These are phyloP conservation scores for Aplocera efformata DNA, from an alignment of 2,888 invertebrate species.

Conservation along the genomic window DNA sequence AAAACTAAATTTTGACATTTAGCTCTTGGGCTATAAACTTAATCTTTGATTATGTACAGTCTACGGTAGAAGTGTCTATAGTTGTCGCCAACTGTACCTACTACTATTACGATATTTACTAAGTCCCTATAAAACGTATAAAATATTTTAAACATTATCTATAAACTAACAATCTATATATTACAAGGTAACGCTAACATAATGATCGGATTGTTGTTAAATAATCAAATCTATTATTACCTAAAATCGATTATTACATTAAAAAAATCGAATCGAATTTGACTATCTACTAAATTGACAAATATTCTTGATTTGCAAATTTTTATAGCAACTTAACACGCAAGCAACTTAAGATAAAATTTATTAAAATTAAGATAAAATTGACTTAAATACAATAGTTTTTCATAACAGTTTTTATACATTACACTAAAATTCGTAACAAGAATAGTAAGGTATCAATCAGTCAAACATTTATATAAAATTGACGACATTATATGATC, in stretches of 20 bases:
- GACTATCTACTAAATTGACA: constrained; percentile 21
- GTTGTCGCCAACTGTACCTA: constrained; percentile 19
- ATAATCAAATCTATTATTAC: not conserved
- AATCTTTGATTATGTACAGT: constrained; percentile 16
- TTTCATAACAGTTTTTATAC: constrained; percentile 25
- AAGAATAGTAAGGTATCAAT: constrained; percentile 57
- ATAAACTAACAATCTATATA: constrained; percentile 19
- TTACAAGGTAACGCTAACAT: constrained; percentile 19
- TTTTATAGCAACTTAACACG: constrained; percentile 13
- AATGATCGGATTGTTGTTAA: constrained; percentile 11
- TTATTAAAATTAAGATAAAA: constrained; percentile 15
- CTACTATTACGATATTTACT: constrained; percentile 17
- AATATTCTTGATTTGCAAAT: constrained; percentile 7
- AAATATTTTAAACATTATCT: constrained; percentile 27
- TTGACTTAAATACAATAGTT: constrained; percentile 4
- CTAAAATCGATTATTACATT: constrained; percentile 13
- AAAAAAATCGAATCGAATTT: constrained; percentile 10
- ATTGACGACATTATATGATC: constrained; percentile 48
- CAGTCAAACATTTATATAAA: constrained; percentile 52
- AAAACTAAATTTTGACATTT: constrained; percentile 12
- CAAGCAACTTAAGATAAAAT: constrained; percentile 15
- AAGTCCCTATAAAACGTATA: constrained; percentile 29
- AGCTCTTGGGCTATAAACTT: constrained; percentile 18
- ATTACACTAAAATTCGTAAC: constrained; percentile 30
- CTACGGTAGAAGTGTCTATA: constrained; percentile 10